phyloP scores from a whole-genome alignment of 2,888 invertebrate species.

The Aspidiotus destructor region DNA sequence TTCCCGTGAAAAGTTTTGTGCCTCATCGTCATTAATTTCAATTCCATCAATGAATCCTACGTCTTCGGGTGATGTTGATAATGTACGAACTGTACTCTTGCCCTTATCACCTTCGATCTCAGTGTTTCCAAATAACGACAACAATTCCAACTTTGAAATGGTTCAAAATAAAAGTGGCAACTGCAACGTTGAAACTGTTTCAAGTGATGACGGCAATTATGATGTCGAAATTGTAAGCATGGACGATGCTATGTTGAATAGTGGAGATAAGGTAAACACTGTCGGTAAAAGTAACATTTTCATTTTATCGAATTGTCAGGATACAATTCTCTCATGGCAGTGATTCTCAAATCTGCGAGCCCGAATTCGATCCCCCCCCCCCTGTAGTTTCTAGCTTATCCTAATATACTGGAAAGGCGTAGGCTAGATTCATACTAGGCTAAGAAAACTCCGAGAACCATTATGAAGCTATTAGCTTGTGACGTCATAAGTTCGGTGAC shows the following conservation, averaged over 20 bases:
- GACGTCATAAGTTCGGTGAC: no score
- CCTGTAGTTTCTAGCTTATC: no score
- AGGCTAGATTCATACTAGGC: no score
- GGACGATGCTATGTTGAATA: background rate
- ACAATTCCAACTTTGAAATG: background rate
- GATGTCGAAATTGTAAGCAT: background rate
- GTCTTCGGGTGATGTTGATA: background rate
- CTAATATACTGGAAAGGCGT: no score
- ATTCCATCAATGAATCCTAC: background rate
- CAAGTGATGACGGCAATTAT: constrained; percentile 1
- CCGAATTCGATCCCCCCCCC: no score
- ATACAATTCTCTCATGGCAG: no score
- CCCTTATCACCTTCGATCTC: no score
- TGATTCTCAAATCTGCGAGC: no score
- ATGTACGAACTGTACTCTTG: background rate
- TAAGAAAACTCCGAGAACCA: no score
- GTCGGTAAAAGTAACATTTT: background rate
- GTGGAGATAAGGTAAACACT: background rate
- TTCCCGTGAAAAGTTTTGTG: background rate
- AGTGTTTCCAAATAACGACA: no score
- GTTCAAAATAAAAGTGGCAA: background rate
- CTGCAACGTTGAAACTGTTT: background rate
- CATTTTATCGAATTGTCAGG: background rate
- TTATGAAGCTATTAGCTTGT: no score
- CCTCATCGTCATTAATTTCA: background rate